Evolutionary conservation across 2,888 invertebrate genomes (phyloP).

Genomic region (Drosophila testacea): DNA sequence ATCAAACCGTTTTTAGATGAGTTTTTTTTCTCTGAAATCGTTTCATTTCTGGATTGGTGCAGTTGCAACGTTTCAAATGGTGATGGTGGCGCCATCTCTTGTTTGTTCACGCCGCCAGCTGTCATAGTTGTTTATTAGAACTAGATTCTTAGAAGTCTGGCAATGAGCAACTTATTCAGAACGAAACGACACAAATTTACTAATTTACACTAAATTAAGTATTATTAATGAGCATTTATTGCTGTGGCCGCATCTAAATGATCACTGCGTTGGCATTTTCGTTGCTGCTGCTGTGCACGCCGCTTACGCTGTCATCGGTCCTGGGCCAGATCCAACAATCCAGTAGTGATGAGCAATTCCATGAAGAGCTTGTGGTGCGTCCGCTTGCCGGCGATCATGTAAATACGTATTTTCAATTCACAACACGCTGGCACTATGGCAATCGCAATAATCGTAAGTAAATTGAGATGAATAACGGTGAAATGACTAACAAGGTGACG

Average conservation of each 20-base stretch:
- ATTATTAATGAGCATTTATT: slow-evolving; percentile 40
- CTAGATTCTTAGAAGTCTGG: too few relatives aligned
- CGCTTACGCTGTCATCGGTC: background rate
- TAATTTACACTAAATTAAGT: slow-evolving; percentile 9
- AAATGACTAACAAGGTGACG: too few relatives aligned
- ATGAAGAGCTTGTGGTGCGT: slow-evolving; percentile 95
- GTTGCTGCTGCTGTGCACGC: slow-evolving; percentile 21
- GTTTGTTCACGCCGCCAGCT: too few relatives aligned
- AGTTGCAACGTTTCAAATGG: too few relatives aligned
- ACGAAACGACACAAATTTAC: too few relatives aligned
- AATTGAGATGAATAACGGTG: too few relatives aligned
- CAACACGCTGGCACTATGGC: slow-evolving; percentile 90
- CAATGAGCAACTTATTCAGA: too few relatives aligned
- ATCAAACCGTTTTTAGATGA: too few relatives aligned
- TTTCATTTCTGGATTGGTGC: too few relatives aligned
- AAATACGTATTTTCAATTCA: slow-evolving; percentile 96
- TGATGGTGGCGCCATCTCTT: too few relatives aligned
- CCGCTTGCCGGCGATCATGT: slow-evolving; percentile 94
- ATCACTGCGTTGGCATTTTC: slow-evolving; percentile 13
- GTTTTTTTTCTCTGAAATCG: too few relatives aligned
- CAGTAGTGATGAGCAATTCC: slow-evolving; percentile 88
- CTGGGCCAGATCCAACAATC: slow-evolving; percentile 15
- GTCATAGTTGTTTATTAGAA: too few relatives aligned
- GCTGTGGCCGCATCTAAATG: slow-evolving; percentile 40
- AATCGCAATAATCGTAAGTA: slow-evolving; percentile 88